Evolutionary conservation across 1,140 invertebrate genomes (phyloP), one percentile per base, ranked within the genome.

Genomic region (Homalodisca vitripennis): DNA sequence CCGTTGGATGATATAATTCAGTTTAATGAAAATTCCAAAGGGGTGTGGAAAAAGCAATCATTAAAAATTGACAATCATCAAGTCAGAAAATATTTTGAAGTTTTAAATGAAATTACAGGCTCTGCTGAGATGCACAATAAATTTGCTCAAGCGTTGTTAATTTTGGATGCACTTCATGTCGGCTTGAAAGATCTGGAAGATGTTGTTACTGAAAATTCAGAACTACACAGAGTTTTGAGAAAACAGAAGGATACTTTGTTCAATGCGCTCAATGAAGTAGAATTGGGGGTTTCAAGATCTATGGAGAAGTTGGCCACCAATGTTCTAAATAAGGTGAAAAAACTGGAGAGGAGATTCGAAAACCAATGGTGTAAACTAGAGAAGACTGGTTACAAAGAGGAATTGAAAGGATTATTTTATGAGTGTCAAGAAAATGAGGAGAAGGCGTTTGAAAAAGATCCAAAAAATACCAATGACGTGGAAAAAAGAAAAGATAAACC

Each of bases 331-430:
- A 60, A 30, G 29, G 55, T 60, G 26, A 6, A 24, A 29, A 60
- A 60, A n/a, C 27, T 60, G 3, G 26, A 29, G 26, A 60, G 26
- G 24, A 27, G 24, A 27, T 60, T 60, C 29, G 24, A 60, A 60
- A 6, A 60, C 14, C 24, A 29, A 27, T 60, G 55, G 55, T 60
- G 55, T 27, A 26, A 60, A 29, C n/a, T 60, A 27, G 55, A 60
- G 29, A 60, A 29, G 29, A 2, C 14, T 27, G 55, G 55, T 10
- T n/a, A 60, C n/a, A 13, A 60, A 60, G 55, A 60, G 2, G 22
- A 60, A 24, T 29, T 60, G 22, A 60, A 26, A n/a, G 55, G 55
- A 27, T 60, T 60, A 26, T 60, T 60, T 29, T 60, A 60, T 60
- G 55, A 60, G 3, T 60, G 55, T 27, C 55, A 26, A 27, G 55